Conservation (phyloP, 2,888 invertebrate species). For the Danaus chrysippus region DNA sequence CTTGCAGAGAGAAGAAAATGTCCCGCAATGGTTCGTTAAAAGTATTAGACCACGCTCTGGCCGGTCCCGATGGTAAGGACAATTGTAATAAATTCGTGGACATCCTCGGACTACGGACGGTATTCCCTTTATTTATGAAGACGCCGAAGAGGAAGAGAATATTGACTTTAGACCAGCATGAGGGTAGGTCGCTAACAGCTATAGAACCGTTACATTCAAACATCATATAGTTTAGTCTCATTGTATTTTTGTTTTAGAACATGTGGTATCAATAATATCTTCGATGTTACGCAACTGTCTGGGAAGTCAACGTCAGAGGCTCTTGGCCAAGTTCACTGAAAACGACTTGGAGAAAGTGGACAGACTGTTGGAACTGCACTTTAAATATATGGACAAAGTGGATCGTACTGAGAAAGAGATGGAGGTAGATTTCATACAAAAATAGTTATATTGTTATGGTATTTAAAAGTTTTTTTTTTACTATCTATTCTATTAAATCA, state of each 20-base stretch:
- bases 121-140: conserved; percentile 99
- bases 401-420: conserved; percentile 89
- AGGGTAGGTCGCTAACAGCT: conserved; percentile 74
- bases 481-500: conserved; percentile 33
- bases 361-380: conserved; percentile 95
- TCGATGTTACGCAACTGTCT: conserved; percentile 96
- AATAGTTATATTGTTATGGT: background rate
- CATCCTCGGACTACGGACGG: conserved; percentile 95
- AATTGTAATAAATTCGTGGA: conserved; percentile 99
- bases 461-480: conserved; percentile 33
- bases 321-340: conserved; percentile 97
- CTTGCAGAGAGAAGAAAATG: conserved; percentile 91
- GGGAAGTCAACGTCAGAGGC: conserved; percentile 92
- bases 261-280: conserved; percentile 94
- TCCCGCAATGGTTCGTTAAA: conserved; percentile 97
- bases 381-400: conserved; percentile 97
- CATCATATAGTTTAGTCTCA: background rate
- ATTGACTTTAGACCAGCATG: conserved; percentile 92
- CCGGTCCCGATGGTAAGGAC: conserved; percentile 94
- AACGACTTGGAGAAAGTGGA: conserved; percentile 99
- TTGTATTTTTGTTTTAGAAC: conserved; percentile 79
- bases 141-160: conserved; percentile 94
- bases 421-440: conserved; percentile 63
- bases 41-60: conserved; percentile 98
- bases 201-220: background rate